Conservation (phyloP, 2,797 vertebrate species). For the Sebastes steindachneri region DNA sequence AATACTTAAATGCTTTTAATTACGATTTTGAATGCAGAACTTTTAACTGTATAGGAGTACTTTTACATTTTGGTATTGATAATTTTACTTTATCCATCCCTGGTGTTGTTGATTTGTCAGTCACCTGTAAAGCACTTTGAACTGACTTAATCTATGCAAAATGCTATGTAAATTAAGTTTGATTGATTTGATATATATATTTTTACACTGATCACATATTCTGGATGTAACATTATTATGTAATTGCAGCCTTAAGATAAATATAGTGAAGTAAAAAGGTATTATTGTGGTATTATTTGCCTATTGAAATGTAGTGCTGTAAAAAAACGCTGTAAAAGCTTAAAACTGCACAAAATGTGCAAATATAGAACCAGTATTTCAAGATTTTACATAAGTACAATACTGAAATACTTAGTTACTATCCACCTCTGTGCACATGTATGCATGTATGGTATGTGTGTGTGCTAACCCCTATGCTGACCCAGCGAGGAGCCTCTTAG, state of each 20-base stretch:
- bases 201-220: background rate
- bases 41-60: background rate
- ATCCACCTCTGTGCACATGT: background rate
- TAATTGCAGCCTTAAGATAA: background rate
- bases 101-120: background rate
- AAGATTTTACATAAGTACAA: background rate
- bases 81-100: background rate
- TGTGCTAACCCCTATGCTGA: constrained; percentile 23
- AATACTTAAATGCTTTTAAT: background rate
- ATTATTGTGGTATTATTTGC: background rate
- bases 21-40: background rate
- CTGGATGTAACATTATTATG: background rate
- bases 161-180: background rate
- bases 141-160: background rate
- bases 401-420: background rate
- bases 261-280: background rate
- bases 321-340: background rate
- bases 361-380: background rate
- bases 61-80: background rate
- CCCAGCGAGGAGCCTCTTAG: constrained; percentile 6
- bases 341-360: background rate
- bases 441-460: background rate
- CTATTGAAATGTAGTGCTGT: background rate
- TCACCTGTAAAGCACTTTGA: background rate
- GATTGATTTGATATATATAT: background rate